Conservation (phyloP, 2,113 vertebrate species). For the Todiramphus chloris region DNA sequence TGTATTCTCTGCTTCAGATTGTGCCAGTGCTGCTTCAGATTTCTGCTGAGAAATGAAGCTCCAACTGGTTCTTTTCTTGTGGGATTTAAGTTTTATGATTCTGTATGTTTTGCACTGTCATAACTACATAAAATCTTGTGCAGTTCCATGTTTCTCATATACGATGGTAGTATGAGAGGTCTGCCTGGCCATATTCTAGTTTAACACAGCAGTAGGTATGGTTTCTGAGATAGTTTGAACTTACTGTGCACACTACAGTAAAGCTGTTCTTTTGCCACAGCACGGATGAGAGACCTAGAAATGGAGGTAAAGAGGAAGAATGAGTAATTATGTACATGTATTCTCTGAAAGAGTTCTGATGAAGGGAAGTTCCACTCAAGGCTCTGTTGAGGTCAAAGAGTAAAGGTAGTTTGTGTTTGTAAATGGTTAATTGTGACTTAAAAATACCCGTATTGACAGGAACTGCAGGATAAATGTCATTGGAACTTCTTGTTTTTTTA, state of each 20-base stretch:
- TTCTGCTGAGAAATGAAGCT: not conserved
- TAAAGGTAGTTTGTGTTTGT: not conserved
- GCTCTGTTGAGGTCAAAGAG: not conserved
- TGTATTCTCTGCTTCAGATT: not conserved
- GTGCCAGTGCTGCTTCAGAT: not conserved
- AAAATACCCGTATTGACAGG: conserved; percentile 37
- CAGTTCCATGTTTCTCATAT: not conserved
- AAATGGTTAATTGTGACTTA: conserved; percentile 9
- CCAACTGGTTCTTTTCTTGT: accelerated
- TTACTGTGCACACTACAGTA: not conserved
- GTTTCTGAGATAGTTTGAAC: not conserved
- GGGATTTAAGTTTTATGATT: not conserved
- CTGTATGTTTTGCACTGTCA: not conserved
- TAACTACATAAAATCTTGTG: not conserved
- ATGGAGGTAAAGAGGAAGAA: not conserved
- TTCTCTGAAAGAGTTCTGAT: not conserved
- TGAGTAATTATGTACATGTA: not conserved
- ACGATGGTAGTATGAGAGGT: not conserved
- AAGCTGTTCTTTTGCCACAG: not conserved
- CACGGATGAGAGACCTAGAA: not conserved
- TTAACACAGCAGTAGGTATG: not conserved
- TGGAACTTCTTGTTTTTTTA: conserved; percentile 52
- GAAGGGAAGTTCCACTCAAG: not conserved
- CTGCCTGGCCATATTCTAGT: not conserved
- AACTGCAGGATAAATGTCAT: conserved; percentile 58